A percentile compares a stretch with the other conserved stretches of the same genome.
phyloP scores from a whole-genome alignment of 2,113 vertebrate species.

The Rhinogobius similis region DNA sequence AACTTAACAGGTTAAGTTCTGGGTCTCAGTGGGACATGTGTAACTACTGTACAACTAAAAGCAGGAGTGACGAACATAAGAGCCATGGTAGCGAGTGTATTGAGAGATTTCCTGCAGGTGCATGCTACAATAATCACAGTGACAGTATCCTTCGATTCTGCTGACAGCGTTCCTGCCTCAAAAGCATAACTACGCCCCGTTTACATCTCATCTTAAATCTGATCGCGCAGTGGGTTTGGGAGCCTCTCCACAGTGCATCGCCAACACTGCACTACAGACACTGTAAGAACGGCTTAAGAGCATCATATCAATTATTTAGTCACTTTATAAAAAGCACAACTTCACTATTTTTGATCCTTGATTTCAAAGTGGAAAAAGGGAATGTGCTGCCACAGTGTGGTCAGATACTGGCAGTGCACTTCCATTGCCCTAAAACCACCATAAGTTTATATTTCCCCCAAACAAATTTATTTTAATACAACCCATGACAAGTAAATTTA shows the following conservation, averaged over 20 bases:
- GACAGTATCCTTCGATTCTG: conserved; percentile 61
- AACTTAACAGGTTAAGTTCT: not conserved
- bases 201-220: too few species aligned
- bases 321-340: conserved; percentile 24
- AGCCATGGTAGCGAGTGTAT: conserved; percentile 22
- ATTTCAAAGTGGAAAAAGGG: conserved; percentile 18
- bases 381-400: conserved; percentile 58
- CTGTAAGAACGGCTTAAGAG: too few species aligned
- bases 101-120: conserved; percentile 57
- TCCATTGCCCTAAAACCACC: conserved; percentile 4
- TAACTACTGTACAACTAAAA: conserved; percentile 46
- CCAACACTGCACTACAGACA: conserved; percentile 27
- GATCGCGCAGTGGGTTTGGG: conserved; percentile 25
- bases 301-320: conserved; percentile 18
- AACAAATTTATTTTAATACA: conserved; percentile 19
- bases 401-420: conserved; percentile 26
- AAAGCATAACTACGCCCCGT: conserved; percentile 47
- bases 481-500: conserved; percentile 27
- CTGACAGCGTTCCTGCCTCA: conserved; percentile 46
- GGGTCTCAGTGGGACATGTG: conserved; percentile 27
- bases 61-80: conserved; percentile 24
- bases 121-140: conserved; percentile 79
- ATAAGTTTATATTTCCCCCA: conserved; percentile 13
- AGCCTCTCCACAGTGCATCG: conserved; percentile 40
- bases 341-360: conserved; percentile 24